These are phyloP conservation scores for Drosophila nigricruria DNA, from an alignment of 2,888 invertebrate species.

Conservation along the genomic window DNA sequence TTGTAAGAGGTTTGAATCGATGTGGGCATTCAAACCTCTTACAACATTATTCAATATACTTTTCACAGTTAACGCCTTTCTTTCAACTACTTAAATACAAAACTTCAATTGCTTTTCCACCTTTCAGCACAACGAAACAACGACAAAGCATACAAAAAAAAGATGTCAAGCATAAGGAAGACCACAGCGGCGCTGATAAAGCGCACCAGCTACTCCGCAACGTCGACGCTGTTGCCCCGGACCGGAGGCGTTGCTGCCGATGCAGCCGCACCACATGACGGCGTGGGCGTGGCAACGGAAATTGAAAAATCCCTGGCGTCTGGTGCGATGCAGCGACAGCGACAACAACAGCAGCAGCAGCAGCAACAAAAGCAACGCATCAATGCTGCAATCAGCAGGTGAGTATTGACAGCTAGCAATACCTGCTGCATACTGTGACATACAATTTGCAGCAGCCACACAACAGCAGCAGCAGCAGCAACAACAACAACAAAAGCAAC, in stretches of 20 bases:
- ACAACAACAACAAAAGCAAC: constrained; percentile 23
- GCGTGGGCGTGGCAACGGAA: constrained; percentile 70
- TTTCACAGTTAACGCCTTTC: background rate
- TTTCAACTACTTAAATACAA: background rate
- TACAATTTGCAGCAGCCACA: constrained; percentile 7
- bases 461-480: constrained; percentile 12
- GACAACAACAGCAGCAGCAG: constrained; percentile 40
- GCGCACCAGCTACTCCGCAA: constrained; percentile 81
- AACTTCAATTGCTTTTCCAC: background rate
- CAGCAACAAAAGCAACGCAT: constrained; percentile 24
- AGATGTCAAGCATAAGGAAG: constrained; percentile 80
- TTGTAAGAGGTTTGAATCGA: too few relatives aligned
- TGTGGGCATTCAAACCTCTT: background rate
- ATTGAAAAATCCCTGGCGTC: constrained; percentile 78
- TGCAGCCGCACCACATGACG: constrained; percentile 48
- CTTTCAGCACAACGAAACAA: background rate
- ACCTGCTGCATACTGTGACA: constrained; percentile 5
- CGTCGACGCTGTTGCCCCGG: constrained; percentile 30
- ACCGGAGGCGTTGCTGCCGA: constrained; percentile 9
- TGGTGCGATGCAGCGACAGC: constrained; percentile 61
- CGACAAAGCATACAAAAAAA: background rate
- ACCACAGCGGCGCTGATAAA: constrained; percentile 76
- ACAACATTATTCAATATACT: background rate
- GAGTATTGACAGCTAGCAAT: constrained; percentile 9
- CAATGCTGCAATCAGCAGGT: constrained; percentile 22